These are phyloP conservation scores for Anguilla megastoma DNA, from an alignment of 2,797 vertebrate genomes.

Conservation along the genomic window DNA sequence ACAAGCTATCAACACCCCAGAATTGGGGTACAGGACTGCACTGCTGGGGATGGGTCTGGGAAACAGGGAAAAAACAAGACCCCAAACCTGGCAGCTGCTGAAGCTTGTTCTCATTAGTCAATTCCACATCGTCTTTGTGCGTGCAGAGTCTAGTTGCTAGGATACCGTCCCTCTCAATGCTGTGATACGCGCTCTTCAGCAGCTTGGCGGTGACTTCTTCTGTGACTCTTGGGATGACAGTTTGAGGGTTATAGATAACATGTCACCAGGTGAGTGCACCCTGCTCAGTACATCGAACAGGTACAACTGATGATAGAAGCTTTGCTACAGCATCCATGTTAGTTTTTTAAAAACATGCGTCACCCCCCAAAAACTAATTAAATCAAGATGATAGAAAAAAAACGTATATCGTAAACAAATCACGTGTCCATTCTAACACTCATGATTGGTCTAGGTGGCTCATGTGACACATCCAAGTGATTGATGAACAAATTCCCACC, in stretches of 20 bases:
- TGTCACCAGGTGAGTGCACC: neutral
- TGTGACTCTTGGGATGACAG: constrained; percentile 75
- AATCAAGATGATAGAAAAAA: too few species aligned
- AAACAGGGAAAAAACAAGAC: neutral
- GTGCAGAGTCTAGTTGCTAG: constrained; percentile 92
- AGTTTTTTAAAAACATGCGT: too few species aligned
- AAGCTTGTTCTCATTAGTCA: constrained; percentile 85
- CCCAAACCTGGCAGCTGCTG: constrained; percentile 82
- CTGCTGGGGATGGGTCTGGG: neutral
- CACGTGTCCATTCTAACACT: too few species aligned
- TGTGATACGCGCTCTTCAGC: constrained; percentile 75
- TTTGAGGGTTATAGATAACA: neutral
- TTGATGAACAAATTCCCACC: neutral
- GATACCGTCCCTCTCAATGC: constrained; percentile 86
- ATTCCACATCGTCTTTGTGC: constrained; percentile 92
- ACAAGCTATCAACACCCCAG: neutral
- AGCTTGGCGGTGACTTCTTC: constrained; percentile 84
- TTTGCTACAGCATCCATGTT: too few species aligned
- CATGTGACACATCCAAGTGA: too few species aligned
- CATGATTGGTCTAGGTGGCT: too few species aligned
- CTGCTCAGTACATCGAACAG: neutral
- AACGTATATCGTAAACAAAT: too few species aligned
- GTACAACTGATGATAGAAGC: too few species aligned
- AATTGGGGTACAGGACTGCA: neutral
- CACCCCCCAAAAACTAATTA: too few species aligned